These are phyloP conservation scores for Dromococcyx pavoninus DNA, from an alignment of 2,797 vertebrate genomes.

Conservation along the genomic window DNA sequence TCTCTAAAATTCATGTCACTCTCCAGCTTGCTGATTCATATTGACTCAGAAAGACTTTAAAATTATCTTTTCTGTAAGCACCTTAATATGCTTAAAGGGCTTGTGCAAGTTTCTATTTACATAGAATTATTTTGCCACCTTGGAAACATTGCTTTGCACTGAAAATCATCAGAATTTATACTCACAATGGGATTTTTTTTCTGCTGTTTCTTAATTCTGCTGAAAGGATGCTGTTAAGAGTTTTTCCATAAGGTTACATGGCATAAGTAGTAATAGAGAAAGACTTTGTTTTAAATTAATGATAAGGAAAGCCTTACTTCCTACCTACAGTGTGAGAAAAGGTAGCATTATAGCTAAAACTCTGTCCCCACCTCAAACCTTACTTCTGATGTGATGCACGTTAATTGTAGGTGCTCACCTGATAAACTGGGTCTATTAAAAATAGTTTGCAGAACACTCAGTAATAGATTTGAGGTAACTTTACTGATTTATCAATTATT, in stretches of 20 bases:
- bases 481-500: background rate
- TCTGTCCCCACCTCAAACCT: background rate
- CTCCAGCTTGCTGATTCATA: background rate
- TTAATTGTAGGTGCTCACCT: background rate
- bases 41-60: background rate
- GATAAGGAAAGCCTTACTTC: background rate
- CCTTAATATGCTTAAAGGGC: background rate
- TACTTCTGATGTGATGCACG: background rate
- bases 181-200: background rate
- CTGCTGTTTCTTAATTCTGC: background rate
- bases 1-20: background rate
- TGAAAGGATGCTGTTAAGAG: background rate
- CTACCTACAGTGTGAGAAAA: background rate
- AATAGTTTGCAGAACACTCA: background rate
- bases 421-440: background rate
- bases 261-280: background rate
- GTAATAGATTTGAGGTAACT: background rate
- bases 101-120: background rate
- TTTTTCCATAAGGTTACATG: background rate
- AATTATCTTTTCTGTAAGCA: background rate
- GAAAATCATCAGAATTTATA: background rate
- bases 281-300: background rate
- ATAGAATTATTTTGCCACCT: background rate
- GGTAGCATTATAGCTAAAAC: background rate
- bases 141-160: background rate